Evolutionary conservation across 2,797 vertebrate genomes (phyloP).

Genomic region (Sardinella longiceps): DNA sequence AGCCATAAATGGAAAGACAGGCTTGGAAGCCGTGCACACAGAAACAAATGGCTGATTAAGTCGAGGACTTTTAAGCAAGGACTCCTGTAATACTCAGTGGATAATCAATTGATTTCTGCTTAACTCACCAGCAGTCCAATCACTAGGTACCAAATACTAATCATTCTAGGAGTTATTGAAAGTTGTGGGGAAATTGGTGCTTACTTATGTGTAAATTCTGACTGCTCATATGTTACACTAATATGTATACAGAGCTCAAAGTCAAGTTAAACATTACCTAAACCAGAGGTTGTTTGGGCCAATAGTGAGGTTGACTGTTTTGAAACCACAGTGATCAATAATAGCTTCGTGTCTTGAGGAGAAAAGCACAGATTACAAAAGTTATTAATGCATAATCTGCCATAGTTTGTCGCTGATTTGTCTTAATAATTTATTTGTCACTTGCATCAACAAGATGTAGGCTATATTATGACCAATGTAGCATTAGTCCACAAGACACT

Average conservation of each 20-base stretch:
- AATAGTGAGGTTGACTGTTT: background rate
- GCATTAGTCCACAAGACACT: background rate
- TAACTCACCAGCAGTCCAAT: background rate
- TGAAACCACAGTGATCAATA: background rate
- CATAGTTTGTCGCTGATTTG: background rate
- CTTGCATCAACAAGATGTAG: background rate
- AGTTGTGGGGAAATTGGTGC: background rate
- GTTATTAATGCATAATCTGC: too few relatives aligned
- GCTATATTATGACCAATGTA: background rate
- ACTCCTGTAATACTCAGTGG: background rate
- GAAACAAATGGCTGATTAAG: background rate
- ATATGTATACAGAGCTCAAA: background rate
- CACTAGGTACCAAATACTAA: too few relatives aligned
- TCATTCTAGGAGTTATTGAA: background rate
- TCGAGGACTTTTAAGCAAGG: slow-evolving; percentile 23
- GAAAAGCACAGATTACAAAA: background rate
- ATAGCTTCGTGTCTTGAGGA: background rate
- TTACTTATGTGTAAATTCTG: background rate
- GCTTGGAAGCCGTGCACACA: background rate
- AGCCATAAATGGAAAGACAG: background rate
- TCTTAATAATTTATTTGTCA: too few relatives aligned
- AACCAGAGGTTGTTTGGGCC: background rate
- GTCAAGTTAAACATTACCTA: slow-evolving; percentile 9
- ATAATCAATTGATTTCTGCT: background rate
- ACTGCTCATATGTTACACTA: background rate